phyloP scores from a whole-genome alignment of 2,888 invertebrate genomes.

The Leucoma salicis region DNA sequence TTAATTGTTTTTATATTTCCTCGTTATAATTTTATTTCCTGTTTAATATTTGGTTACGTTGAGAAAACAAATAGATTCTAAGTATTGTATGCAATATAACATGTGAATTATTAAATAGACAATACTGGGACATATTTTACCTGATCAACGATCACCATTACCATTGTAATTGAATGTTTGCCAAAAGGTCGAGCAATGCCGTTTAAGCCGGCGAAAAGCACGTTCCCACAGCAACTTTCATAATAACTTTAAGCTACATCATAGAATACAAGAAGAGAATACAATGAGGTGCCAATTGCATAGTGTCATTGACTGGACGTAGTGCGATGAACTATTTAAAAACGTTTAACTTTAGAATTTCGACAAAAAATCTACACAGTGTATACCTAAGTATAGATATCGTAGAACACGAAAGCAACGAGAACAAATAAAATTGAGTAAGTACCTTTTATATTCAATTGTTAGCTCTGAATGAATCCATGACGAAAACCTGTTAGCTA shows the following conservation, averaged over 20 bases:
- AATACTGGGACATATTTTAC: neutral
- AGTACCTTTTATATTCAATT: neutral
- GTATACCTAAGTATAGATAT: neutral
- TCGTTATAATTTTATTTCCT: constrained; percentile 14
- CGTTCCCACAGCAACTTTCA: constrained; percentile 11
- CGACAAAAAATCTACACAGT: neutral
- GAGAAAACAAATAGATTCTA: constrained; percentile 1
- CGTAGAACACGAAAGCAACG: neutral
- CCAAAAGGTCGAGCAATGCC: constrained; percentile 8
- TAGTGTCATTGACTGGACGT: constrained; percentile 25
- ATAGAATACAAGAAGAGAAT: too few species aligned
- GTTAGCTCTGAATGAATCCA: neutral
- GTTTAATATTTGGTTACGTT: constrained; percentile 3
- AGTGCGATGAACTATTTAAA: constrained; percentile 21
- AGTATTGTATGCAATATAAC: neutral
- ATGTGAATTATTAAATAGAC: neutral
- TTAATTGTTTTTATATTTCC: constrained; percentile 20
- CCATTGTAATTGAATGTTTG: constrained; percentile 10
- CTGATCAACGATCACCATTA: neutral
- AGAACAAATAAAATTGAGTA: neutral
- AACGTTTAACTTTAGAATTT: constrained; percentile 12
- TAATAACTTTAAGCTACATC: constrained; percentile 20
- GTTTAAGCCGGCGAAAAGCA: constrained; percentile 13
- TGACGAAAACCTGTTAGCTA: neutral
- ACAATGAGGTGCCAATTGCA: constrained; percentile 19